Base-by-base conservation (phyloP, 2,113 vertebrate species). In the Serilophus lunatus region DNA sequence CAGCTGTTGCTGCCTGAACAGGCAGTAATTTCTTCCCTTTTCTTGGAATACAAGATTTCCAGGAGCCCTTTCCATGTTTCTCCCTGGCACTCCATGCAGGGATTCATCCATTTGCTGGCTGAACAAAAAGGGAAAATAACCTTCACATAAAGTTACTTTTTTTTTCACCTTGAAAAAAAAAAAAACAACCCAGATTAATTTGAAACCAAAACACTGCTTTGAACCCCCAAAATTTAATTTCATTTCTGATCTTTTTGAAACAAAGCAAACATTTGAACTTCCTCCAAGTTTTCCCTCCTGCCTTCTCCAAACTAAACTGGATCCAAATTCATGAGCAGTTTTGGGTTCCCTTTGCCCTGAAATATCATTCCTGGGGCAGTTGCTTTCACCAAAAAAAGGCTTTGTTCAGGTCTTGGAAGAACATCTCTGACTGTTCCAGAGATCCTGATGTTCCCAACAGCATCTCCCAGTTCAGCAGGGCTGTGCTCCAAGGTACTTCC, bases 161-260 rank as follows among this genome's bases (percentile, higher is more conserved):
- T 82, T 82, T 68, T 88, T 72, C 80, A 68, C 94, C 75, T 82
- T 88, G 65, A 25, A 76, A 91, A 91, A 79, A 78, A 50, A 47
- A 47, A 47, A 20, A 8, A 3, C 61, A 64, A 64, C 61, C 24
- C 42, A 66, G 63, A 60, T 80, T 65, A 42, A 78, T 89, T 60
- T 84, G 74, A 91, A 93, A 93, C 25, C 35, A 80, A 81, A 93
- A 88, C 69, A 61, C n/a, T 57, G 69, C 87, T 91, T 95, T 95
- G 94, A 95, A 92, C 45, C 66, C 57, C 20, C 2, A 53, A 86
- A 69, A 63, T 66, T 90, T 51, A 88, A 84, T 93, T 93, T 88
- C 10, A 93, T 84, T 93, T 93, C 79, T 81, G 91, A 84, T 93
- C 87, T 88, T 93, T 91, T 49, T 93, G 59, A 88, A 91, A 57